phyloP scores from a whole-genome alignment of 2,113 vertebrate genomes.

The Epinephelus lanceolatus region DNA sequence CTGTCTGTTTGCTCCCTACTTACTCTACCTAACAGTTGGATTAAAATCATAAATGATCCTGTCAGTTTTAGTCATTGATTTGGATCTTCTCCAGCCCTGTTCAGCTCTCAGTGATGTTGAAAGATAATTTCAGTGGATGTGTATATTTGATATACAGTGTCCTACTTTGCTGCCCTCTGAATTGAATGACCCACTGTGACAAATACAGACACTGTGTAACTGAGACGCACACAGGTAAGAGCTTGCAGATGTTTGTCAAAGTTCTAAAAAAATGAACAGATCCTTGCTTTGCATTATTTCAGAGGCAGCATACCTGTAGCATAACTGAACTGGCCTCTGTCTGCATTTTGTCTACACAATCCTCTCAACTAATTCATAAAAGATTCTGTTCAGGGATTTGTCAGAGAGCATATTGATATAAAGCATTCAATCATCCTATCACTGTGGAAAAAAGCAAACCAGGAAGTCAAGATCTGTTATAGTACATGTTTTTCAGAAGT shows the following conservation, averaged over 20 bases:
- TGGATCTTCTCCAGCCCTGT: background rate
- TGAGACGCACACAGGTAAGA: background rate
- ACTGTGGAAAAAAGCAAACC: background rate
- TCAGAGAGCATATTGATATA: background rate
- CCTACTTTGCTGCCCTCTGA: background rate
- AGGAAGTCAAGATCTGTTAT: background rate
- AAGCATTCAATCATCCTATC: background rate
- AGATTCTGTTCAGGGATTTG: background rate
- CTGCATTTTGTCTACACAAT: background rate
- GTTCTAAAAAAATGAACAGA: slow-evolving; percentile 5
- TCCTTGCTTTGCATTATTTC: background rate
- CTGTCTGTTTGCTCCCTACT: background rate
- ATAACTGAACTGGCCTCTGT: background rate
- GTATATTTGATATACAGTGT: background rate
- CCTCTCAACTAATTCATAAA: background rate
- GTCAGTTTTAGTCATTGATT: no score
- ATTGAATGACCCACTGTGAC: background rate
- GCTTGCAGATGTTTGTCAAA: background rate
- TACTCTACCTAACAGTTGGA: background rate
- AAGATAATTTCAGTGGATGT: background rate
- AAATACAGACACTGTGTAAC: background rate
- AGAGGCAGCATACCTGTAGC: background rate
- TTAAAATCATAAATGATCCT: no score
- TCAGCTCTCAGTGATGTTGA: slow-evolving; percentile 3
- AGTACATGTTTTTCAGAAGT: background rate